A percentile compares a stretch with the other conserved stretches of the same genome.
These are phyloP conservation scores for Coelopa pilipes DNA, from an alignment of 2,888 invertebrate species.

Conservation along the genomic window DNA sequence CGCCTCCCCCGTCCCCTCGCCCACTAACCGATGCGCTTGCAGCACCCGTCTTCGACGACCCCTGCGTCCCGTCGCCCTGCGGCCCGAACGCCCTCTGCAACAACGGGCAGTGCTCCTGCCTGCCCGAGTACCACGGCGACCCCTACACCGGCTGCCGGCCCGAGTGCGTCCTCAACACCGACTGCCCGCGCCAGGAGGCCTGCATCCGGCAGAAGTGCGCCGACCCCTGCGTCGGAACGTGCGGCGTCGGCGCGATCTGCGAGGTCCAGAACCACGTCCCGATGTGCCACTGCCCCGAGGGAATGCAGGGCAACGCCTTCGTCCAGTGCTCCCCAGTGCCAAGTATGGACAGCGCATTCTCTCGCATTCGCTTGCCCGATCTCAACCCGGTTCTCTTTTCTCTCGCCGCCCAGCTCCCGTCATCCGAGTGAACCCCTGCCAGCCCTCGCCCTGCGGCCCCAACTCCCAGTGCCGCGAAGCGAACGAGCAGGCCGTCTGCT, in stretches of 20 bases:
- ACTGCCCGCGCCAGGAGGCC: conserved; percentile 79
- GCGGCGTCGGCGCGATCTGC: conserved; percentile 79
- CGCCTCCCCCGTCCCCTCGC: too few relatives aligned
- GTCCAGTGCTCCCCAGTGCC: conserved; percentile 71
- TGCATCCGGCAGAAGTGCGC: conserved; percentile 80
- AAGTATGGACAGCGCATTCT: conserved; percentile 67
- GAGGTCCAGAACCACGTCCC: conserved; percentile 80
- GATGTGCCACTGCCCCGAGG: conserved; percentile 75
- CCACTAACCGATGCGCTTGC: conserved; percentile 27
- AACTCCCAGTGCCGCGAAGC: conserved; percentile 78
- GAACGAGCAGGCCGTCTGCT: conserved; percentile 77
- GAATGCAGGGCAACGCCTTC: conserved; percentile 79
- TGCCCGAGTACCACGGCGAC: conserved; percentile 73
- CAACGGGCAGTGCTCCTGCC: conserved; percentile 75
- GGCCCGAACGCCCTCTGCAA: conserved; percentile 80
- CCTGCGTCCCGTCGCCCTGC: conserved; percentile 81
- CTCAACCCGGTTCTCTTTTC: too few relatives aligned
- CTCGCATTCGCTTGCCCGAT: too few relatives aligned
- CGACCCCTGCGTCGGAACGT: conserved; percentile 83
- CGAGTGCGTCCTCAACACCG: conserved; percentile 82
- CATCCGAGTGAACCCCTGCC: conserved; percentile 69
- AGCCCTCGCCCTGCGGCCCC: conserved; percentile 81
- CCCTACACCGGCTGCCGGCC: conserved; percentile 79
- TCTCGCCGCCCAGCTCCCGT: conserved; percentile 47
- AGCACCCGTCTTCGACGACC: conserved; percentile 58